Evolutionary conservation across 2,113 vertebrate species (phyloP), one percentile per base, ranked within the genome.

Genomic region (Scomber colias): DNA sequence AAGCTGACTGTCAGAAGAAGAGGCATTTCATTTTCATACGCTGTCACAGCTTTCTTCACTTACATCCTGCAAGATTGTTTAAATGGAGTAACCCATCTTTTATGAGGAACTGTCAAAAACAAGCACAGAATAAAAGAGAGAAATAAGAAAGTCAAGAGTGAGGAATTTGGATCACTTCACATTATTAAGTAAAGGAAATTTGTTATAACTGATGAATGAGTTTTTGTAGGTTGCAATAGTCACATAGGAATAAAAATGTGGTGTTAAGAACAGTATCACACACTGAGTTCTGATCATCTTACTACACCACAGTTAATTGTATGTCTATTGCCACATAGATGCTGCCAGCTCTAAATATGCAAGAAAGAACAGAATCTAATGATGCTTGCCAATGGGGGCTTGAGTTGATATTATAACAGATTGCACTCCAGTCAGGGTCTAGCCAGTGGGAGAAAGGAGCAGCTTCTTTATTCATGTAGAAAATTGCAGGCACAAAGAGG

Each of bases 391-490:
- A 77, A 83, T 70, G 83, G 86, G 88, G 90, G 79, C 81, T 87
- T 79, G 77, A 83, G 87, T 86, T 90, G 89, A 90, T 91, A 88
- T 92, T 72, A 89, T 84, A 92, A 92, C 87, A 92, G 89, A 91
- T 90, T 90, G 88, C 85, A 57, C 85, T 89, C 80, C 89, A 86
- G 87, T 93, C 85, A 68, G 81, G 83, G 75, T 90, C 59, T 89
- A 78, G 90, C 87, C 89, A 66, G 71, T 85, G 88, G 86, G 86
- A 87, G 84, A 84, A 69, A 84, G 76, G 71, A 89, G 81, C 86
- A 63, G 87, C 83, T 84, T 89, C 84, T 88, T 87, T 91, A 93
- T 89, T 91, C 91, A 91, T 94, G 91, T 87, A 91, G 92, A 92
- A 94, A 93, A 94, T 92, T 92, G 86, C 62, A 45, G 77, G 82